These are phyloP conservation scores for Berghia stephanieae DNA, from an alignment of 1,140 invertebrate genomes.

Conservation along the genomic window DNA sequence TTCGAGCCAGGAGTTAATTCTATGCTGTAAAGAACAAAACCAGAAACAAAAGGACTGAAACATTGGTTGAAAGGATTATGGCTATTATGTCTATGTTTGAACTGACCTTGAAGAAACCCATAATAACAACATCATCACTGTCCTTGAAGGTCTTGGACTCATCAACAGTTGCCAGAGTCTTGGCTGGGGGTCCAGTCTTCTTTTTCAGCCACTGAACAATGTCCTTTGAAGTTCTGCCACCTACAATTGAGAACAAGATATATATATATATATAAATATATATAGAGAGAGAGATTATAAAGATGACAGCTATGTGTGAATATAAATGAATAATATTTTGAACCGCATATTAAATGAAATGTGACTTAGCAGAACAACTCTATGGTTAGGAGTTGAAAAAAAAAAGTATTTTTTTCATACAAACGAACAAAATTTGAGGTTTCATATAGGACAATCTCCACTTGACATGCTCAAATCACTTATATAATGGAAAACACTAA, in stretches of 20 bases:
- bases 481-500: no score
- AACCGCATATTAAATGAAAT: no score
- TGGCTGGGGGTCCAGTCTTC: constrained; percentile 92
- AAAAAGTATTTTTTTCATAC: no score
- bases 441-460: no score
- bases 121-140: constrained; percentile 80
- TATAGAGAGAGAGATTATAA: not conserved
- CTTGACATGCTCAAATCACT: no score
- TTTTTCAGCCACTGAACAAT: constrained; percentile 95
- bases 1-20: not conserved
- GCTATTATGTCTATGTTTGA: not conserved
- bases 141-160: constrained; percentile 87
- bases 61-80: not conserved
- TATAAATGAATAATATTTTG: not conserved
- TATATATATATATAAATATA: not conserved
- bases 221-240: constrained; percentile 89
- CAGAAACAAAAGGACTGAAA: not conserved
- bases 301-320: no score
- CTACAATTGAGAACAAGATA: constrained; percentile 65
- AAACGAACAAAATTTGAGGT: no score
- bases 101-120: constrained; percentile 91
- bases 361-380: no score
- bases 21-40: not conserved
- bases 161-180: constrained; percentile 79
- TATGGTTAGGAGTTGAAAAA: no score